phyloP scores from a whole-genome alignment of 2,888 invertebrate genomes.

The Epinotia brunnichana region DNA sequence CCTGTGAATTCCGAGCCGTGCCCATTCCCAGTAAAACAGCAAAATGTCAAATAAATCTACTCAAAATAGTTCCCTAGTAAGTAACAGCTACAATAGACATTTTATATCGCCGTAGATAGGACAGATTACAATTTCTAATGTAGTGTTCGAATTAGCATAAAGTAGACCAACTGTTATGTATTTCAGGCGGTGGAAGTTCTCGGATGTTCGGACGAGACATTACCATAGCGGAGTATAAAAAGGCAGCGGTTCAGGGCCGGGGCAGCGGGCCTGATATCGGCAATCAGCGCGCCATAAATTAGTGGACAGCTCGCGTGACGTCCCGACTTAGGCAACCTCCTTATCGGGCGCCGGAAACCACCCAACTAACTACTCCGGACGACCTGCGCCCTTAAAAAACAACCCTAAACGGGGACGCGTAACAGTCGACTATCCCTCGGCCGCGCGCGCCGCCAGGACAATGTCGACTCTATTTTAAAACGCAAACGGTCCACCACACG shows the following conservation, averaged over 20 bases:
- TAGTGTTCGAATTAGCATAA: conserved; percentile 49
- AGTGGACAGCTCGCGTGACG: conserved; percentile 82
- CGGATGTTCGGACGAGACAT: conserved; percentile 67
- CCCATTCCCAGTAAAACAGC: conserved; percentile 27
- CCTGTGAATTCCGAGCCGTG: conserved; percentile 8
- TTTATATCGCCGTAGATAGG: conserved; percentile 38
- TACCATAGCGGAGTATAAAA: conserved; percentile 71
- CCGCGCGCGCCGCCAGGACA: conserved; percentile 51
- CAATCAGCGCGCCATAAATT: conserved; percentile 82
- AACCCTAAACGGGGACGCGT: conserved; percentile 59
- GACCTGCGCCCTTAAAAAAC: conserved; percentile 55
- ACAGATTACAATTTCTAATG: conserved; percentile 53
- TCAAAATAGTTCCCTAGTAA: conserved; percentile 27
- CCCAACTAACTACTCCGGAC: conserved; percentile 62
- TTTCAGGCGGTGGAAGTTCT: conserved; percentile 44
- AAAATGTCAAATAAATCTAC: conserved; percentile 35
- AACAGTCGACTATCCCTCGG: conserved; percentile 66
- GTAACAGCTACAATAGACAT: conserved; percentile 38
- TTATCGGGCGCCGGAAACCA: conserved; percentile 79
- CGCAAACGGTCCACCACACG: conserved; percentile 58
- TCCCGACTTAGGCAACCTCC: conserved; percentile 76
- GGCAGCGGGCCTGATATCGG: conserved; percentile 72
- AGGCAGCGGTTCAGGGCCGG: conserved; percentile 58
- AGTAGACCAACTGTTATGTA: conserved; percentile 40
- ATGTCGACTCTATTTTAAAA: conserved; percentile 66